Percentiles rank a stretch among this genome's conserved stretches.
Conservation (phyloP, 2,888 invertebrate genomes). For the Cynaeus angustus region DNA sequence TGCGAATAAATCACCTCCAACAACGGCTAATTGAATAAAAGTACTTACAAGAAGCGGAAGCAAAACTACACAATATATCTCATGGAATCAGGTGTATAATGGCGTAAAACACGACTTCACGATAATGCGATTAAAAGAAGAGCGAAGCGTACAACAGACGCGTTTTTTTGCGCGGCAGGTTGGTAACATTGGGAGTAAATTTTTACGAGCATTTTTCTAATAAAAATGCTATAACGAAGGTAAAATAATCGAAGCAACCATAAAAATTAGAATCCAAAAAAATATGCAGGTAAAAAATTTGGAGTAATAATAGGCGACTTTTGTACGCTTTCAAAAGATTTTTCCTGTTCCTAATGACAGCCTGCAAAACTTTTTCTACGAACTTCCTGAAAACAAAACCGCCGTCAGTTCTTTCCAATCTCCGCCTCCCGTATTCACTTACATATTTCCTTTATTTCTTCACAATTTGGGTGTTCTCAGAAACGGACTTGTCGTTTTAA, state of each 20-base stretch:
- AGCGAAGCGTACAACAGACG: slow-evolving; percentile 14
- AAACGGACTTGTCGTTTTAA: slow-evolving; percentile 8
- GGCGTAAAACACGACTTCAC: slow-evolving; percentile 38
- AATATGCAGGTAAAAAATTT: too few relatives aligned
- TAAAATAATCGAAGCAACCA: too few relatives aligned
- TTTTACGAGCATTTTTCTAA: background rate
- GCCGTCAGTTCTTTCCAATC: too few relatives aligned
- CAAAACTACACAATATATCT: slow-evolving; percentile 40
- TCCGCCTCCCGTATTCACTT: too few relatives aligned
- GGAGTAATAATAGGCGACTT: too few relatives aligned
- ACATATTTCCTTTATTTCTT: too few relatives aligned
- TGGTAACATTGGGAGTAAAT: background rate
- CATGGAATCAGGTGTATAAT: slow-evolving; percentile 40
- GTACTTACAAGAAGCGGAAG: slow-evolving; percentile 43
- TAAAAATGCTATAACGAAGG: too few relatives aligned
- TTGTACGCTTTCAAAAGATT: too few relatives aligned
- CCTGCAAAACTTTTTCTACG: too few relatives aligned
- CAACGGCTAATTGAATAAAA: slow-evolving; percentile 45
- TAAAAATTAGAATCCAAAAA: too few relatives aligned
- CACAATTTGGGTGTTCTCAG: slow-evolving; percentile 9
- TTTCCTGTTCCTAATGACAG: too few relatives aligned
- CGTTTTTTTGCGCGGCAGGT: slow-evolving; percentile 7
- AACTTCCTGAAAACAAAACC: too few relatives aligned
- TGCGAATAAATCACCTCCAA: slow-evolving; percentile 42
- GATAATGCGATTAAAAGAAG: slow-evolving; percentile 31